These are phyloP conservation scores for Varanus komodoensis DNA, from an alignment of 2,113 vertebrate species.

Conservation along the genomic window DNA sequence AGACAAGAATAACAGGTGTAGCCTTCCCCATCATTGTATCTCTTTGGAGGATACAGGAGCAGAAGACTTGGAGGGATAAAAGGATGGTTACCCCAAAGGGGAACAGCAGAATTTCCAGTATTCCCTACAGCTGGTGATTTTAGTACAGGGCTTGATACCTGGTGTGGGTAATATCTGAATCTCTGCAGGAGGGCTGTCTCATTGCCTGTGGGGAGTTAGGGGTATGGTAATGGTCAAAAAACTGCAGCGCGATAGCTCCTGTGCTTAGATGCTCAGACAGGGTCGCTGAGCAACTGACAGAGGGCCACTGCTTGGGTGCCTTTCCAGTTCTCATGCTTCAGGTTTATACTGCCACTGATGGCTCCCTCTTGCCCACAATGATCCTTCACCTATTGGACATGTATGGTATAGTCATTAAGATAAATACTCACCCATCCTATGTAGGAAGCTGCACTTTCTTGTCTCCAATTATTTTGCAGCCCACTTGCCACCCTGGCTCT, in stretches of 20 bases:
- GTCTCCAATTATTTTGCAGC: background rate
- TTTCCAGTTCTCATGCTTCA: background rate
- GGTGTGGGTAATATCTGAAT: background rate
- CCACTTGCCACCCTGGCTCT: background rate
- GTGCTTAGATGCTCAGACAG: background rate
- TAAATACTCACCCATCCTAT: constrained; percentile 1
- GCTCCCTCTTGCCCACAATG: background rate
- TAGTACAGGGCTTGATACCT: background rate
- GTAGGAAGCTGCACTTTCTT: background rate
- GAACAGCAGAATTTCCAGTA: background rate
- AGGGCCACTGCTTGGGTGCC: too few relatives aligned
- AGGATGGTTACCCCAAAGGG: background rate
- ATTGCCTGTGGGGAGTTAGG: background rate
- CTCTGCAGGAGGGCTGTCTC: background rate
- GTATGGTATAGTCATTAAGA: background rate
- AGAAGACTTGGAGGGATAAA: background rate
- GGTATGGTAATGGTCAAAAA: background rate
- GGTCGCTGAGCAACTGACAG: background rate
- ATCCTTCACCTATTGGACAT: background rate
- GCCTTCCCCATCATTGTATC: background rate
- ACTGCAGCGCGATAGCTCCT: background rate
- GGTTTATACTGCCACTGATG: too few relatives aligned
- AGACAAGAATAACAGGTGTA: background rate
- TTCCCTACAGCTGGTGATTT: background rate
- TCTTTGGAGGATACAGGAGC: background rate